These are phyloP conservation scores for Neopelma chrysocephalum DNA, from an alignment of 2,797 vertebrate genomes.

Conservation along the genomic window DNA sequence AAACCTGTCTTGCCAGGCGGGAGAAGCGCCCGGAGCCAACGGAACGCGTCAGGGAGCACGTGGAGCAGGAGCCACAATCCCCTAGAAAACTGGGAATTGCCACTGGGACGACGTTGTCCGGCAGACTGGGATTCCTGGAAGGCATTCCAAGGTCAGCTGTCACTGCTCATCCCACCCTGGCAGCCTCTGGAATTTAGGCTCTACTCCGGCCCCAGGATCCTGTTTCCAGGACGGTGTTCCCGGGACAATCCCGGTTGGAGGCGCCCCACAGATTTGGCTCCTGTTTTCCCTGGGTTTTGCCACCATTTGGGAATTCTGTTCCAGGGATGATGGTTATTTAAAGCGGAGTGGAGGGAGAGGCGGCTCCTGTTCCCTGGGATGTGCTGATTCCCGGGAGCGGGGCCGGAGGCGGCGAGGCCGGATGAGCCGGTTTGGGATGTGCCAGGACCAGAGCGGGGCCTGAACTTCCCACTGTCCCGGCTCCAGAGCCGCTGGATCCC, in stretches of 20 bases:
- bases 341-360: background rate
- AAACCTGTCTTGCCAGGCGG: background rate
- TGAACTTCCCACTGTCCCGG: background rate
- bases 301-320: background rate
- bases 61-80: accelerated
- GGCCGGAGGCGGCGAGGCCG: background rate
- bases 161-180: background rate
- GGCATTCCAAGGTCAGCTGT: accelerated
- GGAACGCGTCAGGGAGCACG: background rate
- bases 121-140: background rate
- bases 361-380: background rate
- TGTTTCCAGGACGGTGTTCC: background rate
- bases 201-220: background rate
- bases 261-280: background rate
- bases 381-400: background rate
- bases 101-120: accelerated
- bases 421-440: constrained; percentile 19
- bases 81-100: accelerated
- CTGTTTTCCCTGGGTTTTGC: background rate
- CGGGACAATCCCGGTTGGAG: accelerated
- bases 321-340: accelerated
- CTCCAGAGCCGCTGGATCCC: background rate
- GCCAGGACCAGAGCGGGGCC: background rate
- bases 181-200: background rate
- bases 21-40: background rate